Evolutionary conservation across 1,140 invertebrate genomes (phyloP).

Genomic region (Ostrea edulis): DNA sequence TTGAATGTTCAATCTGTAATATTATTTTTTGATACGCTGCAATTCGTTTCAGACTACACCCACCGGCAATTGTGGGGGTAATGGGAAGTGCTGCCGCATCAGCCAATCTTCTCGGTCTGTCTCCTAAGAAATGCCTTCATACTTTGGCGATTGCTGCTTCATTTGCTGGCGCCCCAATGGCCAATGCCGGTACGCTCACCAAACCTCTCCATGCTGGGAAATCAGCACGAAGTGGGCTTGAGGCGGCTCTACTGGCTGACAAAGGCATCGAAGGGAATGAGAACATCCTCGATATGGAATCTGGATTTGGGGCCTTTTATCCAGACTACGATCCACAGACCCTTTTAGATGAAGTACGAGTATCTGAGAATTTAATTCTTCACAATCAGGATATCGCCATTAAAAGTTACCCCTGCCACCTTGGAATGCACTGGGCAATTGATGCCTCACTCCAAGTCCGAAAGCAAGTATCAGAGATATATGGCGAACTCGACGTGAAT

Average conservation of each 20-base stretch:
- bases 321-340: conserved; percentile 68
- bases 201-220: conserved; percentile 73
- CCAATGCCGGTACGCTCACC: conserved; percentile 73
- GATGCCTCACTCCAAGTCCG: conserved; percentile 64
- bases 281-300: conserved; percentile 68
- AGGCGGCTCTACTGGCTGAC: conserved; percentile 69
- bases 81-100: conserved; percentile 74
- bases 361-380: conserved; percentile 56
- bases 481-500: conserved; percentile 33
- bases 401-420: conserved; percentile 71
- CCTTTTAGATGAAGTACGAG: conserved; percentile 42
- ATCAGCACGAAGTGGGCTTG: conserved; percentile 70
- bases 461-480: conserved; percentile 41
- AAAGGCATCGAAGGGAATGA: conserved; percentile 69
- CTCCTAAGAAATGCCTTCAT: conserved; percentile 61
- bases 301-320: conserved; percentile 71
- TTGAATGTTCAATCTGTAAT: no score
- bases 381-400: conserved; percentile 71
- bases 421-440: conserved; percentile 74
- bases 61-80: conserved; percentile 72
- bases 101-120: conserved; percentile 63
- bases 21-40: background rate
- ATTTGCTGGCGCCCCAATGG: conserved; percentile 74
- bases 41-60: conserved; percentile 66
- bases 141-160: conserved; percentile 72